Base-by-base conservation (phyloP, 1,140 invertebrate genomes). In the Idris sp. region DNA sequence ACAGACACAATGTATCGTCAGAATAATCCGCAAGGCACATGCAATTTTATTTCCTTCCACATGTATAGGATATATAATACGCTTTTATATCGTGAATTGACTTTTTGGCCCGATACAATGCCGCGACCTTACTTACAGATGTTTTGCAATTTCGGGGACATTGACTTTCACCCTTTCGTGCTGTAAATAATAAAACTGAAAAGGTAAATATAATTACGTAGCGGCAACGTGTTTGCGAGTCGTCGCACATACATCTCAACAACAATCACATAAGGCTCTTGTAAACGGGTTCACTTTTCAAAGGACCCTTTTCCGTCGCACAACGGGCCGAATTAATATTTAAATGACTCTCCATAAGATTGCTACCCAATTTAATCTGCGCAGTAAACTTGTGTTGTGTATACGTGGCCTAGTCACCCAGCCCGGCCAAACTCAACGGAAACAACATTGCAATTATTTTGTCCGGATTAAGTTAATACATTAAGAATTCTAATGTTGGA, bases 141-240 rank as follows among this genome's bases (percentile, higher is more conserved):
- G 49, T 56, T 54, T 48, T 33, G 25, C 25, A 62, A 62, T 54
- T 44, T 61, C 33, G 26, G 46, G 49, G 25, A 41, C 49, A 68
- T 68, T 44, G 56, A 69, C 69, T 64, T 44, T 62, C 43, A 71
- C 61, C 65, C 68, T 67, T 78, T 67, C 48, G 30, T 14, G 62
- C 31, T 58, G 67, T 79, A 74, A 79, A 79, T 79, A 79, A 79
- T 79, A 76, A 79, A 79, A 76, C 58, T 56, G 65, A 76, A 74
- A 79, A 78, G 78, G 78, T 79, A 79, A 79, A 79, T 79, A 79
- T 79, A 78, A 79, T 79, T 79, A 79, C 53, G 46, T 28, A 64
- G 40, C 49, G 11, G 56, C 38, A 36, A 67, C 59, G 41, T 79
- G 76, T 74, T 79, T 76, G 72, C 73, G 26, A 61, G 58, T 15